phyloP scores from a whole-genome alignment of 2,113 vertebrate species.

The Saimiri boliviensis region DNA sequence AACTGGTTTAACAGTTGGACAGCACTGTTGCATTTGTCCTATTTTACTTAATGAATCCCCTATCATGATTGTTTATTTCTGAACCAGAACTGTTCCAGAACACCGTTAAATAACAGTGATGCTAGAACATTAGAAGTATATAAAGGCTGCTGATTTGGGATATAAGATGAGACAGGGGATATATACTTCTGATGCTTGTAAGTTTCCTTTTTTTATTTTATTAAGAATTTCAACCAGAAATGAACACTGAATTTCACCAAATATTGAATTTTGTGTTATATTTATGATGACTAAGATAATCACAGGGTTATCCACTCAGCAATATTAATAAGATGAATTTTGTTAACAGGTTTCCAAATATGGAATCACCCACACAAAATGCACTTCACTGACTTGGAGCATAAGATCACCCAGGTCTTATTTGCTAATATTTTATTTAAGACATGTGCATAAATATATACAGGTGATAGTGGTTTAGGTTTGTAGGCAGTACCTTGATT shows the following conservation, averaged over 20 bases:
- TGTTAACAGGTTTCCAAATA: neutral
- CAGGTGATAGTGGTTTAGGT: neutral
- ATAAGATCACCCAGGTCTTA: neutral
- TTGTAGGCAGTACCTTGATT: neutral
- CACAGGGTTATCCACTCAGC: neutral
- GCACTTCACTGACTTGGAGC: neutral
- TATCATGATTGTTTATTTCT: neutral
- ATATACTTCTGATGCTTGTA: neutral
- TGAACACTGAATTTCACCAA: neutral
- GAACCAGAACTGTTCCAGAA: neutral
- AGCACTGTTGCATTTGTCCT: neutral
- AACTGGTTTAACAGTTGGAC: neutral
- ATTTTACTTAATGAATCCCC: neutral
- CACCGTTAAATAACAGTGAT: neutral
- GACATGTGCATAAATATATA: neutral
- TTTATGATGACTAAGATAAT: slow-evolving; percentile 16
- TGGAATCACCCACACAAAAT: neutral
- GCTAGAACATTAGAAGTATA: neutral
- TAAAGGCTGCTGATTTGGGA: neutral
- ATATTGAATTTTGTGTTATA: neutral
- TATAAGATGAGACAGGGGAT: neutral
- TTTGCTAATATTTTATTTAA: neutral
- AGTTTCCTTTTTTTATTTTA: slow-evolving; percentile 13
- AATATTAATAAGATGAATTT: neutral
- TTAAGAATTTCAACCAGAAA: slow-evolving; percentile 29